Evolutionary conservation across 2,113 vertebrate genomes (phyloP), one percentile per base, ranked within the genome.

Genomic region (Equus quagga): DNA sequence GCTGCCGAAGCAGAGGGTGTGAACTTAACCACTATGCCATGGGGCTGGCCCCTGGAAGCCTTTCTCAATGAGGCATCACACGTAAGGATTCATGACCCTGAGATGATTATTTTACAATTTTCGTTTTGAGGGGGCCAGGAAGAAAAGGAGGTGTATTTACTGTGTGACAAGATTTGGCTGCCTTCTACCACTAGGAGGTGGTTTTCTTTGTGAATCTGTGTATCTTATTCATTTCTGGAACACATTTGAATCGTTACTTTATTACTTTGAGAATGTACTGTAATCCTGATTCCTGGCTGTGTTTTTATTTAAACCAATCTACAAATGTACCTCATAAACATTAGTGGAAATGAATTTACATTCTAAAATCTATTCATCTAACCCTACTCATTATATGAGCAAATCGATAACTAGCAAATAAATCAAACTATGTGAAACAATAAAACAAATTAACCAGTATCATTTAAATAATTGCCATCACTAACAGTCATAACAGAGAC

Each of bases 331-430:
- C 96, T 97, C 98, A 98, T 98, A 98, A 98, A 98, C 94, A 95
- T 91, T 92, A 98, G 85, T 96, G 92, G 96, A 97, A 98, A 97
- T 41, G 98, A 98, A 98, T 98, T 98, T 98, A 93, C 96, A 96
- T 98, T 98, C 44, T 94, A 91, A 97, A 98, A 97, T 97, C 97
- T 98, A 98, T 98, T 98, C 96, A 98, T 99, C 98, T 98, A 97
- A 97, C 97, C 94, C 96, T 96, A 89, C 93, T 98, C 89, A 93
- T 98, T 98, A 97, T 58, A 83, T 95, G 98, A 97, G 93, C 65
- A 84, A 98, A 97, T 94, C 67, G 84, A 95, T 97, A 98, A 98
- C 97, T 73, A 95, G 93, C 93, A 96, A 98, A 97, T 97, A 98
- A 98, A 98, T 92, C 98, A 98, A 98, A 97, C 82, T 98, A 96